phyloP scores from a whole-genome alignment of 2,888 invertebrate species.

The Shargacucullia verbasci region DNA sequence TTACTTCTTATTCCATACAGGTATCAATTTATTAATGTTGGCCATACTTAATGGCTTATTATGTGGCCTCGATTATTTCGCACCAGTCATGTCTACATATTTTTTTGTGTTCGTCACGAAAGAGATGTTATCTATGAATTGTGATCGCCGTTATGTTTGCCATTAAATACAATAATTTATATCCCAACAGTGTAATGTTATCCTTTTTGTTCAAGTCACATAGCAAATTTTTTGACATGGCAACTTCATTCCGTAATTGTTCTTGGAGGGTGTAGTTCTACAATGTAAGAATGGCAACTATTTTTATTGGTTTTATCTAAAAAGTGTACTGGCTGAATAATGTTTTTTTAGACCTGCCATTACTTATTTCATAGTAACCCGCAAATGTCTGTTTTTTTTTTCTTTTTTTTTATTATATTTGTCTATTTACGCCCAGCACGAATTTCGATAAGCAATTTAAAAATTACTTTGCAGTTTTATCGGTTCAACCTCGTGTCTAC shows the following conservation, averaged over 20 bases:
- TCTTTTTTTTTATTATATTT: too few relatives aligned
- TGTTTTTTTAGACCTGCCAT: background rate
- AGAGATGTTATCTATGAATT: slow-evolving; percentile 53
- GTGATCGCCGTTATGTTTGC: slow-evolving; percentile 47
- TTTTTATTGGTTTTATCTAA: slow-evolving; percentile 8
- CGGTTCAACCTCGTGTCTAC: background rate
- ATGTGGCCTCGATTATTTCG: slow-evolving; percentile 64
- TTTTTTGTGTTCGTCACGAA: slow-evolving; percentile 47
- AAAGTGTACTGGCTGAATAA: too few relatives aligned
- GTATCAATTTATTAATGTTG: slow-evolving; percentile 58
- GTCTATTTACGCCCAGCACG: too few relatives aligned
- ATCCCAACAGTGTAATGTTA: slow-evolving; percentile 1
- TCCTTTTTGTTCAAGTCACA: background rate
- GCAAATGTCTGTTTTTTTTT: too few relatives aligned
- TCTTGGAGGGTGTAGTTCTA: background rate
- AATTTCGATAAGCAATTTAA: too few relatives aligned
- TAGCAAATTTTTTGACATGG: slow-evolving; percentile 10
- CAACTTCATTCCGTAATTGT: slow-evolving; percentile 7
- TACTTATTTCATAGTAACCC: background rate
- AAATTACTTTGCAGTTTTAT: too few relatives aligned
- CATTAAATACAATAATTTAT: slow-evolving; percentile 30
- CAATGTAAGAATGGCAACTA: slow-evolving; percentile 9
- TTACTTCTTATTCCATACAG: slow-evolving; percentile 51
- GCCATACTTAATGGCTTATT: slow-evolving; percentile 52
- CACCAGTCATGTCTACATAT: slow-evolving; percentile 60